These are phyloP conservation scores for Andrena hattorfiana DNA, from an alignment of 2,888 invertebrate species.

Conservation along the genomic window DNA sequence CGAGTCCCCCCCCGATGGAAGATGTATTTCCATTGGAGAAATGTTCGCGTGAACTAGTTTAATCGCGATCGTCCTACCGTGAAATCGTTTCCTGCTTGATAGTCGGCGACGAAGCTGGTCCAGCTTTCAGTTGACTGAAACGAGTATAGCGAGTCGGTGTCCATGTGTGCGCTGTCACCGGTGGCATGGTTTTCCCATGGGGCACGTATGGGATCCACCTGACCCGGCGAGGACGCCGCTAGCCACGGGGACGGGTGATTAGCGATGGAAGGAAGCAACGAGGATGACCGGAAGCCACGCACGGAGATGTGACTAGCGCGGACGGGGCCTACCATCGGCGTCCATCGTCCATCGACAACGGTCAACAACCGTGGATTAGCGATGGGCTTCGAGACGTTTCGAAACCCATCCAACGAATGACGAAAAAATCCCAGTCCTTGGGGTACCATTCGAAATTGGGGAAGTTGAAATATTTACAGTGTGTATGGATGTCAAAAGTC, in stretches of 20 bases:
- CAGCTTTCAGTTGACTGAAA: background rate
- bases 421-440: too few species aligned
- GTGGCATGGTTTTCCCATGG: conserved; percentile 52
- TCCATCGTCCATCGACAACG: conserved; percentile 69
- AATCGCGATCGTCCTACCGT: conserved; percentile 28
- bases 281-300: conserved; percentile 83
- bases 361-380: conserved; percentile 75
- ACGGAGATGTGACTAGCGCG: conserved; percentile 81
- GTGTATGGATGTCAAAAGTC: too few species aligned
- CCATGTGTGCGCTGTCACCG: conserved; percentile 14
- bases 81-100: conserved; percentile 69
- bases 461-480: too few species aligned
- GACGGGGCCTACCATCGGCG: conserved; percentile 63
- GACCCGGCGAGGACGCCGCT: conserved; percentile 38
- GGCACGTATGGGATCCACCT: conserved; percentile 70
- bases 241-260: conserved; percentile 71
- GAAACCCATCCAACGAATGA: too few species aligned
- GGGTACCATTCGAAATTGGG: too few species aligned
- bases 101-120: conserved; percentile 27
- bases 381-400: conserved; percentile 22
- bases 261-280: conserved; percentile 81
- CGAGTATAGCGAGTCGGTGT: background rate
- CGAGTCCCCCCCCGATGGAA: background rate
- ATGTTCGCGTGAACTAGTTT: background rate
- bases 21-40: background rate